These are phyloP conservation scores for Aldrovandia affinis DNA, from an alignment of 2,797 vertebrate genomes.

Conservation along the genomic window DNA sequence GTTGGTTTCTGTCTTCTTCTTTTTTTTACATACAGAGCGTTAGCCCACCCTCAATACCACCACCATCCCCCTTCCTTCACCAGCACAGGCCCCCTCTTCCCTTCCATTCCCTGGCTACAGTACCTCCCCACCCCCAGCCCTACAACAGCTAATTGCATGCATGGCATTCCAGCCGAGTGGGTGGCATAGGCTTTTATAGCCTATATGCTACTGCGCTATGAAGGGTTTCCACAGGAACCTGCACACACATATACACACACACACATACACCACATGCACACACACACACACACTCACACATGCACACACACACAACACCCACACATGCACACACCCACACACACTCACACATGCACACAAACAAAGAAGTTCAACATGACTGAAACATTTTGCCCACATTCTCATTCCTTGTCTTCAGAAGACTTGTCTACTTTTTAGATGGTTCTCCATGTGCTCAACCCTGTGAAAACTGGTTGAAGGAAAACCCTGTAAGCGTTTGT, in stretches of 20 bases:
- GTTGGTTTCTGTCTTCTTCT: slow-evolving; percentile 30
- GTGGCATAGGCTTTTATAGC: slow-evolving; percentile 81
- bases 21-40: not conserved
- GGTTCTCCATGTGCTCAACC: too few relatives aligned
- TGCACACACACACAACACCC: not conserved
- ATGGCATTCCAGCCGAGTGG: slow-evolving; percentile 90
- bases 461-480: too few relatives aligned
- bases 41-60: not conserved
- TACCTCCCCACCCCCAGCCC: not conserved
- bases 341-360: slow-evolving; percentile 52
- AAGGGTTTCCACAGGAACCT: slow-evolving; percentile 57
- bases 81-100: slow-evolving; percentile 48
- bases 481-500: too few relatives aligned
- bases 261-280: slow-evolving; percentile 46
- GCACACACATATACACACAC: slow-evolving; percentile 52
- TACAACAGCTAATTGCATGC: slow-evolving; percentile 81
- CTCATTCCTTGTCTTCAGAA: not conserved
- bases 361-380: not conserved
- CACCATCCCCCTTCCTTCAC: slow-evolving; percentile 38
- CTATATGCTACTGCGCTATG: slow-evolving; percentile 73
- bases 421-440: too few relatives aligned
- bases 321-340: not conserved
- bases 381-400: not conserved
- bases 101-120: slow-evolving; percentile 46
- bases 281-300: slow-evolving; percentile 8